Evolutionary conservation across 2,888 invertebrate genomes (phyloP), one percentile per base, ranked within the genome.

Genomic region (Orthosia incerta): DNA sequence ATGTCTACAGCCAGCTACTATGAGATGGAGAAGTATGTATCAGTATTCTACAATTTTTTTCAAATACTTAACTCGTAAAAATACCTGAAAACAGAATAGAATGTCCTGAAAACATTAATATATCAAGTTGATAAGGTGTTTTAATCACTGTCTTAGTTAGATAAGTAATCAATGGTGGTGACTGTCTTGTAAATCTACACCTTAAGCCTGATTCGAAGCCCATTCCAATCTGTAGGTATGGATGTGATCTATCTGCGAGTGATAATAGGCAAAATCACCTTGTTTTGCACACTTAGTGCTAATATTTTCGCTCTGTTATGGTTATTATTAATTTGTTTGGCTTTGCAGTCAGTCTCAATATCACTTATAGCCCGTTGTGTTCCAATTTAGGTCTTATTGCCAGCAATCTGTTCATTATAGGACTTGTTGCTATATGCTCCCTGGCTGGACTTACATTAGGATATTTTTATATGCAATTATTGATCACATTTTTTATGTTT

Each of bases 1-100:
- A 85, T 99, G 99, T 92, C 97, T 99, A 86, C 99, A 99, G 92
- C 99, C 99, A 51, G 98, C 99, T 62, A 99, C 99, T 68, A 97
- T 98, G 88, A 97, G 99, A 95, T 99, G 99, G 99, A 97, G 99
- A 97, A 98, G 99, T 99, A 97, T 97, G 97, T 97, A 57, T 51
- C 45, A 48, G 45, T 39, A 9, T 39, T 39, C 4, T 9, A 39
- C 1, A 39, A 9, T 9, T 9, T 9, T 9, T 39, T 7, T 39
- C 39, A 1, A 39, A 9, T 9, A 39, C 39, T 9, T 39, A 39
- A 39, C 39, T 39, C 9, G 9, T 39, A 9, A 39, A 31, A 39
- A 39, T 7, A 9, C 39, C 31, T 31, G 39, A 39, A 39, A 39
- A 39, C 39, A 39, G 39, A 39, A 39, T 39, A 39, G 39, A 39